Conservation (phyloP, 2,797 vertebrate species). For the Vireo griseus region DNA sequence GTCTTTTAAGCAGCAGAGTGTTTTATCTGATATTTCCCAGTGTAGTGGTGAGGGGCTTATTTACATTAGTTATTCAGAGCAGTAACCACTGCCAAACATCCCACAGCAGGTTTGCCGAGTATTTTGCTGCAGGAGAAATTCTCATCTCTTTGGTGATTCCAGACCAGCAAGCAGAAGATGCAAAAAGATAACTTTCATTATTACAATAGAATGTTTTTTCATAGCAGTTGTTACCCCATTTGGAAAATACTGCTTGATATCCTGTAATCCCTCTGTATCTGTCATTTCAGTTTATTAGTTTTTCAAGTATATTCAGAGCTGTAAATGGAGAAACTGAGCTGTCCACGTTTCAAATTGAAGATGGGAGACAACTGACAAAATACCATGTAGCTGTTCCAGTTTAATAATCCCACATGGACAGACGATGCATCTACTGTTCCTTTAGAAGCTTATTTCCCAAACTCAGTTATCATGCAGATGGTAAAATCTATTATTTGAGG, state of each 20-base stretch:
- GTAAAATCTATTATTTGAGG: conserved; percentile 25
- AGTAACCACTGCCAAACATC: background rate
- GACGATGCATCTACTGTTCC: background rate
- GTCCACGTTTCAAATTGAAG: conserved; percentile 16
- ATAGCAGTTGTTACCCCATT: conserved; percentile 54
- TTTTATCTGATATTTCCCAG: background rate
- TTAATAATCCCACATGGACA: conserved; percentile 40
- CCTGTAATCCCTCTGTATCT: conserved; percentile 48
- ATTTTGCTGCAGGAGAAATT: conserved; percentile 26
- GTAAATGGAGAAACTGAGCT: conserved; percentile 27
- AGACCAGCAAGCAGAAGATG: conserved; percentile 38
- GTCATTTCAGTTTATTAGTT: conserved; percentile 62
- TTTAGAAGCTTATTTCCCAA: conserved; percentile 29
- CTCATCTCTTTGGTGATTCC: conserved; percentile 43
- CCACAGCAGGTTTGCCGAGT: background rate
- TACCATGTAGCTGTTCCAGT: conserved; percentile 29
- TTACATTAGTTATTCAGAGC: background rate
- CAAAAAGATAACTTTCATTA: conserved; percentile 62
- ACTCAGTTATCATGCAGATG: conserved; percentile 14
- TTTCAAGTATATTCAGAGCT: conserved; percentile 45
- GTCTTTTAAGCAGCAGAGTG: background rate
- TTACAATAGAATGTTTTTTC: conserved; percentile 32
- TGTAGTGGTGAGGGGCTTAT: background rate
- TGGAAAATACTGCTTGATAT: conserved; percentile 58
- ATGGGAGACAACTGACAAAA: conserved; percentile 46